Conservation (phyloP, 2,797 vertebrate species). For the Eidolon dupreanum region DNA sequence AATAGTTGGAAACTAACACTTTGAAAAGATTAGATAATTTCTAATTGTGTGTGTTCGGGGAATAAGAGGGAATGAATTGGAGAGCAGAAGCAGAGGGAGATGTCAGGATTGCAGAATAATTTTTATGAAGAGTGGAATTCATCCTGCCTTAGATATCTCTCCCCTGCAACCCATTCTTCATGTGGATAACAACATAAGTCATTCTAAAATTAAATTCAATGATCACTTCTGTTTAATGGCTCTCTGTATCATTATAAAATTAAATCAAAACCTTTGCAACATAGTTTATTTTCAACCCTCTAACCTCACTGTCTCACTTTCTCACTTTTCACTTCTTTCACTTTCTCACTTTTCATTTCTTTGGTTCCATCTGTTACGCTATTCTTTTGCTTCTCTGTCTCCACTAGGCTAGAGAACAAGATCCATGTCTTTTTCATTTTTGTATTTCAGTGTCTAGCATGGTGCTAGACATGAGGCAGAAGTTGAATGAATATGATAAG, state of each 20-base stretch:
- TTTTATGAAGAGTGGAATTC: neutral
- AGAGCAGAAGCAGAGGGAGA: neutral
- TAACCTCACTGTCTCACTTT: neutral
- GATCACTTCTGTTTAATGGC: neutral
- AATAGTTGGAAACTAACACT: constrained; percentile 8
- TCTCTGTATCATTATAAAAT: neutral
- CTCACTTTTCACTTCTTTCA: neutral
- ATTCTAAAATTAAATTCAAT: neutral
- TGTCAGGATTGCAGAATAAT: neutral
- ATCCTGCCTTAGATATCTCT: neutral
- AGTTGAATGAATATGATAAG: neutral
- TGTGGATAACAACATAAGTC: neutral
- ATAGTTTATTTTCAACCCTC: neutral
- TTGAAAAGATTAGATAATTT: neutral
- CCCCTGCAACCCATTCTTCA: neutral
- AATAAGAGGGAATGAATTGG: neutral
- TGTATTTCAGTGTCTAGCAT: neutral
- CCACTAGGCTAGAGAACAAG: neutral
- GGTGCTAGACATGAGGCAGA: neutral
- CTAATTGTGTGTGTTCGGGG: neutral
- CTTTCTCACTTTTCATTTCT: neutral
- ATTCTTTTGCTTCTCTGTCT: constrained; percentile 21
- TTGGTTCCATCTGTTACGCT: neutral
- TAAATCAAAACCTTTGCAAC: neutral
- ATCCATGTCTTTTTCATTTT: neutral